Percentiles rank a stretch among this genome's conserved stretches.
Conservation (phyloP, 1,140 invertebrate genomes). For the Drosophila pseudoobscura region DNA sequence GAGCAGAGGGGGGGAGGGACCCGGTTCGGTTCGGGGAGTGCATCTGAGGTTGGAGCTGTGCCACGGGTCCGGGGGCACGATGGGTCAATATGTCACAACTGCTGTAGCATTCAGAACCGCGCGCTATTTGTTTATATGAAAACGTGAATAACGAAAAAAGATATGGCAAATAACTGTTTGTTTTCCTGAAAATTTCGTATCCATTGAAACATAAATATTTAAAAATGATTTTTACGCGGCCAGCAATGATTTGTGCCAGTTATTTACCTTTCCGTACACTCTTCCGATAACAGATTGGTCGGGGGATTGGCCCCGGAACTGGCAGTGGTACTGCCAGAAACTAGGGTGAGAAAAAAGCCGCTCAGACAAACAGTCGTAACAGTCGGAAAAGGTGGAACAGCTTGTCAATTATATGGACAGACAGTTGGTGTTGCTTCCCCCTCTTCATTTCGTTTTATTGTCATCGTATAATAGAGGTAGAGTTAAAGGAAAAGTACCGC, state of each 20-base stretch:
- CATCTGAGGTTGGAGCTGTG: slow-evolving; percentile 15
- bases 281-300: slow-evolving; percentile 69
- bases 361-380: slow-evolving; percentile 64
- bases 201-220: slow-evolving; percentile 79
- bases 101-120: slow-evolving; percentile 36
- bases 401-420: slow-evolving; percentile 53
- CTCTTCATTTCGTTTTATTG: slow-evolving; percentile 63
- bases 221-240: slow-evolving; percentile 65
- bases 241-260: slow-evolving; percentile 65
- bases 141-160: slow-evolving; percentile 33
- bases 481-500: slow-evolving; percentile 62
- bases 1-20: slow-evolving; percentile 12
- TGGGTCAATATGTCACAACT: slow-evolving; percentile 75
- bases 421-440: slow-evolving; percentile 13
- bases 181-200: slow-evolving; percentile 59
- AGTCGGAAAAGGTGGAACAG: slow-evolving; percentile 25
- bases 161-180: slow-evolving; percentile 51
- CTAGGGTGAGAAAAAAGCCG: slow-evolving; percentile 78
- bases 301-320: slow-evolving; percentile 51
- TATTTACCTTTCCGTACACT: slow-evolving; percentile 30
- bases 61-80: slow-evolving; percentile 8
- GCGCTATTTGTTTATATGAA: slow-evolving; percentile 47
- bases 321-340: slow-evolving; percentile 42
- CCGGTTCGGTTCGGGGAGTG: too few relatives aligned
- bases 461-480: slow-evolving; percentile 63